A percentile compares a stretch with the other conserved stretches of the same genome.
These are phyloP conservation scores for Ypsolopha scabrella DNA, from an alignment of 2,888 invertebrate genomes.

Conservation along the genomic window DNA sequence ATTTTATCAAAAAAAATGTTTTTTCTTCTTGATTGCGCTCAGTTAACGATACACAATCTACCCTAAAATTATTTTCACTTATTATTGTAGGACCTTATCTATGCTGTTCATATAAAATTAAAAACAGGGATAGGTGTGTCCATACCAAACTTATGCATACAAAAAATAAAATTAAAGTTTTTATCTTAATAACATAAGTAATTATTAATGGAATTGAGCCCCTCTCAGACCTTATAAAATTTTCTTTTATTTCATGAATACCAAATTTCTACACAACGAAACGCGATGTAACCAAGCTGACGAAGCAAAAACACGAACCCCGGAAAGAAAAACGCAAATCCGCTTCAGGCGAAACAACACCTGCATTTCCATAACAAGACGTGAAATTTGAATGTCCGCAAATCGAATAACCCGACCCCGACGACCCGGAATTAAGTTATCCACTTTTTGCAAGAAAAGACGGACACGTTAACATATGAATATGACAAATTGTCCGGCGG, in stretches of 20 bases:
- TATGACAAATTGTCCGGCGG: conserved; percentile 69
- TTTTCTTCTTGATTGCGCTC: too few species aligned
- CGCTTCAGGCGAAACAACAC: conserved; percentile 55
- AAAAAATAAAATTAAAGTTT: too few species aligned
- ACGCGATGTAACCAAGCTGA: neutral
- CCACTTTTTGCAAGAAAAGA: conserved; percentile 70
- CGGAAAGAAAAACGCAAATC: conserved; percentile 18
- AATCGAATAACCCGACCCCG: conserved; percentile 58
- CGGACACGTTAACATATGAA: conserved; percentile 70
- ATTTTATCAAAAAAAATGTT: too few species aligned
- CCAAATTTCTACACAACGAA: conserved; percentile 2
- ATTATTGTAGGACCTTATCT: too few species aligned
- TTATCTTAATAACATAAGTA: too few species aligned
- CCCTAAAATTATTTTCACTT: too few species aligned
- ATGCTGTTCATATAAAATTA: neutral
- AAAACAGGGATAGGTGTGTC: neutral
- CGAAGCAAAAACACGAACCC: conserved; percentile 15
- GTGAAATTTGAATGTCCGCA: conserved; percentile 66
- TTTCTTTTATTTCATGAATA: too few species aligned
- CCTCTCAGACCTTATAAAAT: too few species aligned
- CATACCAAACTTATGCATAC: too few species aligned
- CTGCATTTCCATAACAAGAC: conserved; percentile 68
- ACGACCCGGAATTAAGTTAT: conserved; percentile 59
- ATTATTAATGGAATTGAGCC: too few species aligned
- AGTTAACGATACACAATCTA: too few species aligned